phyloP scores from a whole-genome alignment of 2,888 invertebrate genomes.

The Leptinotarsa rubiginosa region DNA sequence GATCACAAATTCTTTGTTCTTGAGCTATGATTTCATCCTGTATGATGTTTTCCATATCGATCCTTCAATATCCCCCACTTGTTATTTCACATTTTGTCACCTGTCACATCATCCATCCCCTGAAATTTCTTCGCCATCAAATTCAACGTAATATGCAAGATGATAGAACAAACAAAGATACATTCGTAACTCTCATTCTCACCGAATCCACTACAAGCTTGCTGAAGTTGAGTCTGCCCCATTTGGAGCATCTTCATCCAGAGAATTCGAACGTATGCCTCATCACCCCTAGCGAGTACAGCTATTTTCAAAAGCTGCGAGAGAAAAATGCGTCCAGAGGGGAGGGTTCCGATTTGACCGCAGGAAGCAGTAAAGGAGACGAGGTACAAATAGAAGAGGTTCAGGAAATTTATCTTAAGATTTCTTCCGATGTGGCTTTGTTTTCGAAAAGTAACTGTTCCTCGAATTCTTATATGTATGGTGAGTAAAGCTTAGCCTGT shows the following conservation, averaged over 20 bases:
- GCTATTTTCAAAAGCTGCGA: conserved; percentile 32
- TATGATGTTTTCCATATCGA: background rate
- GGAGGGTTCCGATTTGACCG: conserved; percentile 13
- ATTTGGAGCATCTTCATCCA: conserved; percentile 56
- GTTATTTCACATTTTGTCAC: conserved; percentile 3
- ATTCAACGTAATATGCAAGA: conserved; percentile 35
- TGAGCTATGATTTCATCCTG: background rate
- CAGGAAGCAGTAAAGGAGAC: conserved; percentile 14
- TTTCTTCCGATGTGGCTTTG: conserved; percentile 55
- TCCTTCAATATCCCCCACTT: background rate
- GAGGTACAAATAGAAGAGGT: conserved; percentile 5
- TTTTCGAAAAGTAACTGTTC: conserved; percentile 54
- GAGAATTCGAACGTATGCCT: conserved; percentile 54
- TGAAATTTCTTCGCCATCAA: background rate
- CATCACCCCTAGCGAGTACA: conserved; percentile 50
- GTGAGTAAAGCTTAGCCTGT: conserved; percentile 35
- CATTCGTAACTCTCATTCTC: conserved; percentile 60
- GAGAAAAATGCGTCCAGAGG: conserved; percentile 19
- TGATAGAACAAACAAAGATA: conserved; percentile 47
- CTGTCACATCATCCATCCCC: conserved; percentile 26
- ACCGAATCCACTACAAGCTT: conserved; percentile 61
- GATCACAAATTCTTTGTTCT: too few species aligned
- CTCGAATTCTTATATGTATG: conserved; percentile 52
- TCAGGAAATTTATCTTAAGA: conserved; percentile 46
- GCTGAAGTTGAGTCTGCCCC: conserved; percentile 57